Base-by-base conservation (phyloP, 2,113 vertebrate genomes). In the Semicossyphus pulcher region DNA sequence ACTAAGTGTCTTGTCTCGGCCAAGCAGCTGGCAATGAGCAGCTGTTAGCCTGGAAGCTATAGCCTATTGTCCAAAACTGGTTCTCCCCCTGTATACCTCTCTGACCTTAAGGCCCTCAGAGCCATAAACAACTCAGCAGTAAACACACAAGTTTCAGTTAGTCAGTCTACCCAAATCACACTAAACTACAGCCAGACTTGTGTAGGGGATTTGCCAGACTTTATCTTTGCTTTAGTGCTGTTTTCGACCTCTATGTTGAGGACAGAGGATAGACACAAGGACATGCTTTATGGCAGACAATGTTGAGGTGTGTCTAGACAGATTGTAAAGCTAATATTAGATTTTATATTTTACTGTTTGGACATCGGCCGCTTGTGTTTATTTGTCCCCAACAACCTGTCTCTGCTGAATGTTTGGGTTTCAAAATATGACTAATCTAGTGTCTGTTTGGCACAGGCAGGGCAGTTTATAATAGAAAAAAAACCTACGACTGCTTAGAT, bases 11-110 rank as follows among this genome's bases (percentile, higher is more conserved):
- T 47, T 54, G 18, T 37, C 28, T 45, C n/a, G 0, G 53, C 49
- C 32, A n/a, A 58, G 58, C 52, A 66, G 52, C 54, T 58, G 64
- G 15, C 1, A 8, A 25, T 9, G 20, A 68, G 52, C 64, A 59
- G 74, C 63, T 64, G 60, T 53, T 15, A 65, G 65, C 45, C 31
- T 71, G 47, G 18, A 32, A 29, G 62, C 20, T 18, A 32, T 18
- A 41, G 39, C 39, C 39, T 25, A 7, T 69, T 34, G 42, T 65
- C 34, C 64, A 52, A 37, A 65, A 60, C 53, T 10, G 29, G 26
- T 56, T 56, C 11, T 48, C 7, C 18, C 15, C 39, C n/a, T n/a
- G 14, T n/a, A 7, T 14, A 36, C 21, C 15, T 18, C 26, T 20
- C 18, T 54, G 20, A 78, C 61, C 66, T 76, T 47, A n/a, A 32